Evolutionary conservation across 2,888 invertebrate species (phyloP).

Genomic region (Andrena bicolor): DNA sequence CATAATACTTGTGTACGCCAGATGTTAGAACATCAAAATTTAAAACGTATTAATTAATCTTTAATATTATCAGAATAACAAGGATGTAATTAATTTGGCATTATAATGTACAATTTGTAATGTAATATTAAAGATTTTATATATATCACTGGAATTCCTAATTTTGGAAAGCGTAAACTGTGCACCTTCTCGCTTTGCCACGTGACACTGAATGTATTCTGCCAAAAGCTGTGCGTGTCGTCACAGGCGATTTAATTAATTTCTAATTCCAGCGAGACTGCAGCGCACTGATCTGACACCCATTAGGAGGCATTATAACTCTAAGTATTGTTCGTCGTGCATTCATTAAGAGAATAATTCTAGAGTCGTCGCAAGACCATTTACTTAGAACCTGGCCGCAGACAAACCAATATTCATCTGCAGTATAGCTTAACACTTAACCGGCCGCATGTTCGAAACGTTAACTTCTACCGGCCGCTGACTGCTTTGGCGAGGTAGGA

Average conservation of each 20-base stretch:
- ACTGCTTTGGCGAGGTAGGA: too few species aligned
- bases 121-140: conserved; percentile 18
- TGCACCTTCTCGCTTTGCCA: conserved; percentile 52
- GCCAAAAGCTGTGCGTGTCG: conserved; percentile 56
- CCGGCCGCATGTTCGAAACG: too few species aligned
- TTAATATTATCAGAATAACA: background rate
- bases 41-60: background rate
- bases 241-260: conserved; percentile 75
- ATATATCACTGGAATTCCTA: background rate
- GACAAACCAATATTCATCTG: conserved; percentile 29
- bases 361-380: conserved; percentile 62
- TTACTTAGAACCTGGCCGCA: conserved; percentile 42
- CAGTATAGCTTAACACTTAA: conserved; percentile 24
- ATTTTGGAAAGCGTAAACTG: conserved; percentile 53
- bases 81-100: background rate
- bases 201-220: conserved; percentile 61
- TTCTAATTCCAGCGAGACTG: conserved; percentile 84
- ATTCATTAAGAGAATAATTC: conserved; percentile 62
- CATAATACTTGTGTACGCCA: background rate
- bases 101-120: background rate
- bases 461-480: too few species aligned
- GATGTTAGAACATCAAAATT: background rate
- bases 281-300: conserved; percentile 84
- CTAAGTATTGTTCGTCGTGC: conserved; percentile 76
- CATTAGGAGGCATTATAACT: conserved; percentile 82